A percentile compares a stretch with the other conserved stretches of the same genome.
phyloP scores from a whole-genome alignment of 2,888 invertebrate genomes.

The Phaedon cochleariae region DNA sequence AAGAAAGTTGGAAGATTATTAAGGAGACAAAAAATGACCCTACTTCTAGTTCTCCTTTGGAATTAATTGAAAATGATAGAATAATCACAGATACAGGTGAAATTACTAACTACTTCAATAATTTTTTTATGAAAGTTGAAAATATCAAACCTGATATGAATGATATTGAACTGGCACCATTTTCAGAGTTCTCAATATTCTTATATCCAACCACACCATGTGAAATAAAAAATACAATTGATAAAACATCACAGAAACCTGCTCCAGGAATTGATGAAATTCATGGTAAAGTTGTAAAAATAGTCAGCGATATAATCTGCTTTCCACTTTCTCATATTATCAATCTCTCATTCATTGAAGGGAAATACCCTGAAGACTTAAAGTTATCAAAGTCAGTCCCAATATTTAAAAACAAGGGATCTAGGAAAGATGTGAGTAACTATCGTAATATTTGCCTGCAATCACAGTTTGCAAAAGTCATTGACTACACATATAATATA shows the following conservation, averaged over 20 bases:
- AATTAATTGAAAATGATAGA: not conserved
- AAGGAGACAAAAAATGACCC: not conserved
- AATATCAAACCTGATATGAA: slow-evolving; percentile 4
- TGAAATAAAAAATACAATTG: slow-evolving; percentile 7
- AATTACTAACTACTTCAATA: not conserved
- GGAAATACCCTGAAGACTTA: not conserved
- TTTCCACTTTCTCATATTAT: slow-evolving; percentile 10
- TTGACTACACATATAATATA: slow-evolving; percentile 12
- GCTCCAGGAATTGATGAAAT: slow-evolving; percentile 15
- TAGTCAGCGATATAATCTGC: slow-evolving; percentile 1
- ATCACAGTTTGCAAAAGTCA: slow-evolving; percentile 3
- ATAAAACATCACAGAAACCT: slow-evolving; percentile 10
- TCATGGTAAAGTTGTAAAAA: slow-evolving; percentile 1
- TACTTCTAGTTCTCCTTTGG: not conserved
- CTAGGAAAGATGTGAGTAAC: slow-evolving; percentile 5
- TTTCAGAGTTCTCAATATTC: not conserved
- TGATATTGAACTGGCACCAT: not conserved
- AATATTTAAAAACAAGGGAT: slow-evolving; percentile 11
- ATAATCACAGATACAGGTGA: not conserved
- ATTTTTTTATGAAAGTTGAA: slow-evolving; percentile 6
- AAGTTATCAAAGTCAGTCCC: slow-evolving; percentile 17
- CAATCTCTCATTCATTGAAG: slow-evolving; percentile 6
- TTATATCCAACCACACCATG: slow-evolving; percentile 10
- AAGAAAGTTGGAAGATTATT: not conserved
- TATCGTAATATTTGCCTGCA: slow-evolving; percentile 8